Percentiles rank a stretch among this genome's conserved stretches.
Evolutionary conservation across 2,113 vertebrate genomes (phyloP).

Genomic region (Gobio gobio): DNA sequence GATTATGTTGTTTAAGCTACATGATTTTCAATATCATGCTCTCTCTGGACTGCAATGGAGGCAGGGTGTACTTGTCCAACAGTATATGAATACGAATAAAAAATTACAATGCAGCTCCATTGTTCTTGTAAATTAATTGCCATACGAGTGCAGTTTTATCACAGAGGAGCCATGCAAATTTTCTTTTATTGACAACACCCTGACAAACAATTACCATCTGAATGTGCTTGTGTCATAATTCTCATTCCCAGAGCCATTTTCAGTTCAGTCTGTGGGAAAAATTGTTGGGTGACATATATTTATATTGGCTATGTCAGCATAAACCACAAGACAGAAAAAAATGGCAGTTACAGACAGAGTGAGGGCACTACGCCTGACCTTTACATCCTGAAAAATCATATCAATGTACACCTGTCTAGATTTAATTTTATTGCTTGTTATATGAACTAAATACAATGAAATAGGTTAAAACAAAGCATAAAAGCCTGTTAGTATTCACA

Average conservation of each 20-base stretch:
- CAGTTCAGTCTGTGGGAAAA: slow-evolving; percentile 26
- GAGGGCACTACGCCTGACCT: neutral
- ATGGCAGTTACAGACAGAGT: neutral
- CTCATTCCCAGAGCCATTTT: slow-evolving; percentile 23
- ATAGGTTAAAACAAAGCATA: neutral
- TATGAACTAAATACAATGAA: neutral
- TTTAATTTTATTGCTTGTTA: neutral
- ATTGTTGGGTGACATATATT: slow-evolving; percentile 10
- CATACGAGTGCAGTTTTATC: neutral
- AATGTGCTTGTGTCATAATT: slow-evolving; percentile 34
- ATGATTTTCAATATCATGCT: slow-evolving; percentile 6
- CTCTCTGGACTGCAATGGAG: neutral
- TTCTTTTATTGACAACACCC: neutral
- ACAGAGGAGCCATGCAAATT: neutral
- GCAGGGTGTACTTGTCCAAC: neutral
- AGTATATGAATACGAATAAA: slow-evolving; percentile 5
- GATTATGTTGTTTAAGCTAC: neutral
- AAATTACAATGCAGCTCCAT: slow-evolving; percentile 1
- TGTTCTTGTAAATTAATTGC: slow-evolving; percentile 8
- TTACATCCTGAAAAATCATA: neutral
- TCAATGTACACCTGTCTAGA: neutral
- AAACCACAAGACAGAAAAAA: neutral
- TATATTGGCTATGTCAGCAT: slow-evolving; percentile 37
- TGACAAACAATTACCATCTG: slow-evolving; percentile 10
- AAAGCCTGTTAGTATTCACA: neutral